Evolutionary conservation across 2,888 invertebrate species (phyloP).

Genomic region (Pristionchus maxplancki): DNA sequence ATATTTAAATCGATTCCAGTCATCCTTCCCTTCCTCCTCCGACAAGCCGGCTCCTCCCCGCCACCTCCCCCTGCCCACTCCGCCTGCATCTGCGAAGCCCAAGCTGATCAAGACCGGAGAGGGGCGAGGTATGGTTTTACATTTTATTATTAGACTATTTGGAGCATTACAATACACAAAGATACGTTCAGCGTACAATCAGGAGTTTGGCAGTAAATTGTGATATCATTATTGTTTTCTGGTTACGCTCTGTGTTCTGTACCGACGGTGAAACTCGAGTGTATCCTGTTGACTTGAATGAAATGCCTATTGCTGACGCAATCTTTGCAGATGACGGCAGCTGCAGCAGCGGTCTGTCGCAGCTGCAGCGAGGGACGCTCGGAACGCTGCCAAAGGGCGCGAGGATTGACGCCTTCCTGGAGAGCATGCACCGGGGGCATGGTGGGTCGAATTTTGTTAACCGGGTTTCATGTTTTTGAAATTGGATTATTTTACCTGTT

Average conservation of each 20-base stretch:
- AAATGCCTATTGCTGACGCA: neutral
- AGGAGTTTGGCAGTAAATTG: too few relatives aligned
- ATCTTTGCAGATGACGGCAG: neutral
- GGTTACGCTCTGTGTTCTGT: too few relatives aligned
- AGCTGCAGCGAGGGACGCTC: constrained; percentile 37
- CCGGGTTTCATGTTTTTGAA: too few relatives aligned
- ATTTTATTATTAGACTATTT: too few relatives aligned
- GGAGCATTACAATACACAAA: too few relatives aligned
- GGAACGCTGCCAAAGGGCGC: constrained; percentile 97
- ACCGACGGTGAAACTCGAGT: too few relatives aligned
- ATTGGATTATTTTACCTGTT: too few relatives aligned
- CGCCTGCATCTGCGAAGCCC: constrained; percentile 67
- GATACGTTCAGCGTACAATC: too few relatives aligned
- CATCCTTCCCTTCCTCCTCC: constrained; percentile 27
- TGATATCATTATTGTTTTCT: too few relatives aligned
- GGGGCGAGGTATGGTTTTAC: neutral
- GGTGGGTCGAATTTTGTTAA: neutral
- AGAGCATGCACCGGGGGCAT: constrained; percentile 83
- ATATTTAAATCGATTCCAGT: too few relatives aligned
- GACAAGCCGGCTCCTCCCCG: constrained; percentile 55
- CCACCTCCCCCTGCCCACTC: constrained; percentile 62
- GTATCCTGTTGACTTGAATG: neutral
- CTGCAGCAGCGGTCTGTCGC: constrained; percentile 21
- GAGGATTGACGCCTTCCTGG: constrained; percentile 94
- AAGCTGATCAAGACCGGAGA: constrained; percentile 63